Evolutionary conservation across 2,113 vertebrate genomes (phyloP), one percentile per base, ranked within the genome.

Genomic region (Brienomyrus brachyistius): DNA sequence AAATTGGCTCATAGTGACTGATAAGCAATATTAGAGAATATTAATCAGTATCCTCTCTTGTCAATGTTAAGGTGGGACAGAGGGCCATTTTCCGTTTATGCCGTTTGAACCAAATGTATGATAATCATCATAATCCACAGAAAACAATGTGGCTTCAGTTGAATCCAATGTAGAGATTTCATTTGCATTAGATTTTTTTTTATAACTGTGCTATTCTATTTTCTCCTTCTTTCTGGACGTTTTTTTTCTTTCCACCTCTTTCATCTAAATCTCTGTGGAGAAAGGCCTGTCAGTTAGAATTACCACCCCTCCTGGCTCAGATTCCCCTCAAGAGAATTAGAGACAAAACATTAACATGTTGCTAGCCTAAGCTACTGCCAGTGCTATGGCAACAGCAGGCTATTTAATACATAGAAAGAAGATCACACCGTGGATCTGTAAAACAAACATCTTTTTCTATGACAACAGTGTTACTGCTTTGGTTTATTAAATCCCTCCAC

Each of bases 351-450:
- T 89, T 89, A 89, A 54, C 70, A 70, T 89, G 88, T 89, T 80
- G 88, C 88, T 89, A 48, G 70, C 88, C 52, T 70, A 89, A 89
- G 70, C 88, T 54, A 74, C 70, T 35, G 48, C 70, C 88, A 80
- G 47, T n/a, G 15, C 88, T 80, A 89, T 89, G 88, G 88, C 88
- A 89, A 89, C 88, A 52, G 88, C 31, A 21, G 48, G 48, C 48
- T 89, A 89, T 89, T 89, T 89, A 77, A 90, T 85, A 90, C 74
- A 66, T 87, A 90, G 85, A 87, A 90, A 86, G 89, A 90, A 90
- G 89, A 86, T 90, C 89, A 90, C 85, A 90, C 89, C 27, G 48
- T 77, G 62, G 85, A 87, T 90, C 89, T 90, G 89, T 87, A 90
- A 90, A 87, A 90, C 89, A 90, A 90, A 90, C 85, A 87, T 85